Base-by-base conservation (phyloP, 2,113 vertebrate genomes). In the Cricetomys ansorgei region DNA sequence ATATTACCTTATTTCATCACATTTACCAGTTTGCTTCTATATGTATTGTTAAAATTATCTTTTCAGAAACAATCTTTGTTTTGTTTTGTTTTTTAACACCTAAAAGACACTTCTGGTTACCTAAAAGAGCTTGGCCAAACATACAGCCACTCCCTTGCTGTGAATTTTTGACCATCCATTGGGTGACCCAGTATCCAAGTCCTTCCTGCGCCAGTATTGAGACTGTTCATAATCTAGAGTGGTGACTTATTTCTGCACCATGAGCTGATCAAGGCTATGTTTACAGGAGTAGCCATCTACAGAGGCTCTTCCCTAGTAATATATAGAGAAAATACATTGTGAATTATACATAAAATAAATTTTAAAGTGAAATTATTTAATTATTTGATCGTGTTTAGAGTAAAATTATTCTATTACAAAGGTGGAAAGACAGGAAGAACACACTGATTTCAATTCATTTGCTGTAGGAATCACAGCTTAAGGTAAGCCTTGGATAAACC, bases 1-100 rank as follows among this genome's bases (percentile, higher is more conserved):
- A 64, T 59, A 89, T 86, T 73, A 12, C 10, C 43, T 95, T 37
- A 88, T 85, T 94, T 86, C 48, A 91, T 79, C 48, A 91, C 31
- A 81, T 48, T 83, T 37, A 53, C 13, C 70, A 13, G 5, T 29
- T 73, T 27, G 40, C 73, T 76, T 37, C 9, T 25, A 34, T 8
- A 13, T 25, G 29, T 8, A 13, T 6, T 65, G 5, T 43, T 81
- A 65, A 96, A 73, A 79, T 67, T 29, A 67, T 62, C 57, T 94
- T 94, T 92, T 80, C 53, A 89, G 77, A 73, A 75, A 77, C 83
- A 55, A 40, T 37, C 73, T 87, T 77, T 85, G 34, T 73, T 40
- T 72, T n/a, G n/a, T n/a, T n/a, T n/a, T n/a, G n/a, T n/a, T n/a
- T 19, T 72, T 57, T 80, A n/a, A 73, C 31, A 19, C 5, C 31